These are phyloP conservation scores for Ectropis crepuscularia DNA, from an alignment of 2,888 invertebrate species.

Conservation along the genomic window DNA sequence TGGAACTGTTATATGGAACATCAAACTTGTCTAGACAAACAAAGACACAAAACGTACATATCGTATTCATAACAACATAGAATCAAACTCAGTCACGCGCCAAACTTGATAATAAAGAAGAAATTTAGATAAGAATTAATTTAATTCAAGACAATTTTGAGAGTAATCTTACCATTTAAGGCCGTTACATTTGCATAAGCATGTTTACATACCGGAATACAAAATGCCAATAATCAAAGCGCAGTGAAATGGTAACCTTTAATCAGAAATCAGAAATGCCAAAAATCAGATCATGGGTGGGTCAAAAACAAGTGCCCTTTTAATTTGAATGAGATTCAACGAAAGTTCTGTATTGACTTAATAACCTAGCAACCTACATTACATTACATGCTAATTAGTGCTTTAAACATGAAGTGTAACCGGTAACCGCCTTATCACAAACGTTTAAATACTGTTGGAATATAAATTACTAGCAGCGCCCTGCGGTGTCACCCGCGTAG, in stretches of 20 bases:
- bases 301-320: constrained; percentile 60
- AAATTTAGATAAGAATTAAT: too few species aligned
- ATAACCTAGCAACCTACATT: constrained; percentile 3
- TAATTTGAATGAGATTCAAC: constrained; percentile 7
- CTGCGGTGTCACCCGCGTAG: too few species aligned
- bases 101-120: too few species aligned
- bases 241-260: constrained; percentile 20
- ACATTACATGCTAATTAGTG: neutral
- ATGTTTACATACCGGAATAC: constrained; percentile 10
- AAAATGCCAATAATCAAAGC: constrained; percentile 60
- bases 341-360: constrained; percentile 12
- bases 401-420: neutral
- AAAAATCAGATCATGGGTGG: constrained; percentile 41
- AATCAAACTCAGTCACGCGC: too few species aligned
- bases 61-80: too few species aligned
- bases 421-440: neutral
- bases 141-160: too few species aligned
- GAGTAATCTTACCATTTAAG: too few species aligned
- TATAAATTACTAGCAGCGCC: too few species aligned
- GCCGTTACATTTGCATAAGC: neutral
- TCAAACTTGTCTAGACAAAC: too few species aligned
- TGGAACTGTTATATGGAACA: too few species aligned
- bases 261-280: constrained; percentile 22
- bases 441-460: too few species aligned
- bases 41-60: too few species aligned